Conservation (phyloP, 2,113 vertebrate genomes). For the Phainopepla nitens region DNA sequence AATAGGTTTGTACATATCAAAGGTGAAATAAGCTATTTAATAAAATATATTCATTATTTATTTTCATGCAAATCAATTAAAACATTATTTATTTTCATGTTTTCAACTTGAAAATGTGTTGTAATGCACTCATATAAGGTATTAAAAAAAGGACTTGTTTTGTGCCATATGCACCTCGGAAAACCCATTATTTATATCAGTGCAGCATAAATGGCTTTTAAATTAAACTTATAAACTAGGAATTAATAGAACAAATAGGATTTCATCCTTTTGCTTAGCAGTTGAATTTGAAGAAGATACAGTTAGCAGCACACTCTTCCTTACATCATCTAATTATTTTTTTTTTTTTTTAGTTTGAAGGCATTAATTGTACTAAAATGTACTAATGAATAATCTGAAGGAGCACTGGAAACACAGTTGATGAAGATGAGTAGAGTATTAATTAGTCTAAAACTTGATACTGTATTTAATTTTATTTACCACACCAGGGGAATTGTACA, state of each 20-base stretch:
- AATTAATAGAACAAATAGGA: background rate
- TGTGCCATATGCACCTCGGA: background rate
- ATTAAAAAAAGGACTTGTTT: background rate
- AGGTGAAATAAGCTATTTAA: background rate
- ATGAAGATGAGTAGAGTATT: background rate
- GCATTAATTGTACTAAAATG: background rate
- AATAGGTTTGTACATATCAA: rapidly evolving
- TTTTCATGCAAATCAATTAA: background rate
- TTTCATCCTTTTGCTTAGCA: background rate
- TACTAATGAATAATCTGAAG: background rate
- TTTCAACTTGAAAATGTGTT: background rate
- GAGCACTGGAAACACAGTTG: background rate
- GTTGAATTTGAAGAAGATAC: background rate
- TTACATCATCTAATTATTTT: background rate
- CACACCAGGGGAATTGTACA: background rate
- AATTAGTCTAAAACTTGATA: background rate
- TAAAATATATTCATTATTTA: background rate
- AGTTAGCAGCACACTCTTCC: background rate
- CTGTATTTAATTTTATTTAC: background rate
- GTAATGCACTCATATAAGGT: background rate
- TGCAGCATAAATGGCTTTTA: background rate
- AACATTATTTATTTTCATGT: background rate
- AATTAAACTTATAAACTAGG: background rate
- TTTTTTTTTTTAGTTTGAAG: background rate
- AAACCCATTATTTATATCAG: background rate